These are phyloP conservation scores for Xanthia togata DNA, from an alignment of 2,888 invertebrate species.

Conservation along the genomic window DNA sequence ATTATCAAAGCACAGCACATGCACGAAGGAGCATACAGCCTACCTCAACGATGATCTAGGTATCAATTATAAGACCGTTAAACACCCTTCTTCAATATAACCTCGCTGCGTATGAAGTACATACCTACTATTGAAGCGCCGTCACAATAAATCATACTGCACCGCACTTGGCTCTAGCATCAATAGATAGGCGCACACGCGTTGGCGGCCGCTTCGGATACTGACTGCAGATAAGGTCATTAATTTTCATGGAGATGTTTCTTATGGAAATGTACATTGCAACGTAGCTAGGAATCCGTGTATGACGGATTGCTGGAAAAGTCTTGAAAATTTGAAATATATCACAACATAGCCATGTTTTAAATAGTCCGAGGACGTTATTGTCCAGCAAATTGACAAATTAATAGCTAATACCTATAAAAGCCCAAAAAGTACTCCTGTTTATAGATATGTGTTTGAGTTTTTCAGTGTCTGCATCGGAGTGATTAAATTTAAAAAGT, in stretches of 20 bases:
- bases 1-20: not conserved
- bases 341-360: too few species aligned
- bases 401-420: too few species aligned
- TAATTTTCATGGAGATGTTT: constrained; percentile 26
- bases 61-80: not conserved
- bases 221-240: constrained; percentile 37
- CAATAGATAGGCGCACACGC: constrained; percentile 31
- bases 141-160: constrained; percentile 54
- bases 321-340: too few species aligned
- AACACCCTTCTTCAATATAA: not conserved
- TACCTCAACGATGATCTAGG: not conserved
- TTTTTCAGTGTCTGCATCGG: too few species aligned
- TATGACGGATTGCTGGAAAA: not conserved
- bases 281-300: not conserved
- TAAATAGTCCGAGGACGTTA: too few species aligned
- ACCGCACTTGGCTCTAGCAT: constrained; percentile 49
- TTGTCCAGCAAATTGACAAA: too few species aligned
- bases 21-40: too few species aligned
- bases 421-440: too few species aligned
- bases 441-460: too few species aligned
- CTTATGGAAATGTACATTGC: not conserved
- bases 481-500: too few species aligned
- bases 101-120: constrained; percentile 16
- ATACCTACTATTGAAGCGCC: constrained; percentile 21
- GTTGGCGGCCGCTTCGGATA: constrained; percentile 29